Percentiles rank a stretch among this genome's conserved stretches.
Evolutionary conservation across 2,888 invertebrate genomes (phyloP).

Genomic region (Idaea straminata): DNA sequence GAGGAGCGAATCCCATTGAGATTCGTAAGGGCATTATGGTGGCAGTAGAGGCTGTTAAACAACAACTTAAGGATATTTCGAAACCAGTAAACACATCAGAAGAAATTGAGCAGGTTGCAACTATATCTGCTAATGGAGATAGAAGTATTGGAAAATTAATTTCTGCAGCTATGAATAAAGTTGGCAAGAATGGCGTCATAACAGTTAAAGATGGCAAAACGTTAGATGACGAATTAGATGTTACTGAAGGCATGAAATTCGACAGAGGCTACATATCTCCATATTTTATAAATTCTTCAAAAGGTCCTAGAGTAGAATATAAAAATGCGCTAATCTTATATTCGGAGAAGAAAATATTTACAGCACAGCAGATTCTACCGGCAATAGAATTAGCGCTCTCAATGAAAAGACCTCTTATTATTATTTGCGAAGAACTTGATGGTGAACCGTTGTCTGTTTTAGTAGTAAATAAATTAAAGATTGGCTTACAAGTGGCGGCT

Average conservation of each 20-base stretch:
- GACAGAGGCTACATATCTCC: slow-evolving; percentile 99
- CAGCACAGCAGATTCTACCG: slow-evolving; percentile 95
- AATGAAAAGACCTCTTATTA: slow-evolving; percentile 94
- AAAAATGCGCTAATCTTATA: slow-evolving; percentile 95
- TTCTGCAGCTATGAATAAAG: slow-evolving; percentile 96
- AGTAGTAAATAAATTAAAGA: slow-evolving; percentile 92
- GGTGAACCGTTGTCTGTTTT: slow-evolving; percentile 95
- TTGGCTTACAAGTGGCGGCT: slow-evolving; percentile 94
- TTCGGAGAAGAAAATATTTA: slow-evolving; percentile 98
- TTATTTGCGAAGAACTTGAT: slow-evolving; percentile 96
- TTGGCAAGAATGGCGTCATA: slow-evolving; percentile 98
- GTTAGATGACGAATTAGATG: slow-evolving; percentile 94
- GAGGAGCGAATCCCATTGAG: slow-evolving; percentile 97
- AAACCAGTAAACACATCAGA: slow-evolving; percentile 96
- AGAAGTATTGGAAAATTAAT: slow-evolving; percentile 93
- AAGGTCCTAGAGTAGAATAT: slow-evolving; percentile 98
- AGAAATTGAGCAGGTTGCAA: slow-evolving; percentile 99
- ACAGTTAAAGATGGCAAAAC: slow-evolving; percentile 99
- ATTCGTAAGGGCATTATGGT: slow-evolving; percentile 94
- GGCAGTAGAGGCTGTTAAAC: slow-evolving; percentile 95
- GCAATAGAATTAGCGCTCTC: slow-evolving; percentile 96
- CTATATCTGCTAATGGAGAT: slow-evolving; percentile 99
- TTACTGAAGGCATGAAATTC: slow-evolving; percentile 99
- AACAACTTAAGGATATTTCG: slow-evolving; percentile 91
- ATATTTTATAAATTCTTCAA: slow-evolving; percentile 98